Conservation (phyloP, 2,797 vertebrate species). For the Pseudocheirus occidentalis region DNA sequence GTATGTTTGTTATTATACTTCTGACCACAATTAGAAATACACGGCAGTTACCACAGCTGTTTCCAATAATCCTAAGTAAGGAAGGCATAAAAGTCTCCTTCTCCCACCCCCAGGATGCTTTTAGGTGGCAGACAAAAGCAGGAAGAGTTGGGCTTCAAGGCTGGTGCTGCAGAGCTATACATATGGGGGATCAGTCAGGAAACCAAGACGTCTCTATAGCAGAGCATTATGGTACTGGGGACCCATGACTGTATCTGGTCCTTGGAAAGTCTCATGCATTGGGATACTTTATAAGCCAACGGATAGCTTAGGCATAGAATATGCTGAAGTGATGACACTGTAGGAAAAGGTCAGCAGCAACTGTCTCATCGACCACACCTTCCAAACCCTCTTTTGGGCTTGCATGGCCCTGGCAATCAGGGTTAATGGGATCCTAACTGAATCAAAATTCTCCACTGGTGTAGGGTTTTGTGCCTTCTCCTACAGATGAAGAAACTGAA, state of each 20-base stretch:
- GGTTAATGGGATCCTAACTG: not conserved
- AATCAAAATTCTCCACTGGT: not conserved
- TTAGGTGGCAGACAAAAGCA: not conserved
- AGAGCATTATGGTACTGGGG: not conserved
- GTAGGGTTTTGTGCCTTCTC: not conserved
- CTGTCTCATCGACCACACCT: not conserved
- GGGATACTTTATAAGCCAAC: not conserved
- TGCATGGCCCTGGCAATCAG: not conserved
- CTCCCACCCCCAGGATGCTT: not conserved
- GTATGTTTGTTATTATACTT: not conserved
- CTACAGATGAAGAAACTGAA: not conserved
- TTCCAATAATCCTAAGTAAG: not conserved
- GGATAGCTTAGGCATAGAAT: not conserved
- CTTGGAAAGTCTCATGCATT: not conserved
- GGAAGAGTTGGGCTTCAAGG: not conserved
- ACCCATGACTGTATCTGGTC: not conserved
- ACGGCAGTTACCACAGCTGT: not conserved
- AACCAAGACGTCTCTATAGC: not conserved
- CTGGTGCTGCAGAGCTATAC: not conserved
- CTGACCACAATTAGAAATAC: not conserved
- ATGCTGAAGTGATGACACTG: not conserved
- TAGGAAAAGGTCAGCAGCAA: not conserved
- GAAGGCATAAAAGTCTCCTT: not conserved
- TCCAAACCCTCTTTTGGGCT: not conserved
- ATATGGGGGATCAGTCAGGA: not conserved